Evolutionary conservation across 2,888 invertebrate species (phyloP).

Genomic region (Eupithecia exiguata): DNA sequence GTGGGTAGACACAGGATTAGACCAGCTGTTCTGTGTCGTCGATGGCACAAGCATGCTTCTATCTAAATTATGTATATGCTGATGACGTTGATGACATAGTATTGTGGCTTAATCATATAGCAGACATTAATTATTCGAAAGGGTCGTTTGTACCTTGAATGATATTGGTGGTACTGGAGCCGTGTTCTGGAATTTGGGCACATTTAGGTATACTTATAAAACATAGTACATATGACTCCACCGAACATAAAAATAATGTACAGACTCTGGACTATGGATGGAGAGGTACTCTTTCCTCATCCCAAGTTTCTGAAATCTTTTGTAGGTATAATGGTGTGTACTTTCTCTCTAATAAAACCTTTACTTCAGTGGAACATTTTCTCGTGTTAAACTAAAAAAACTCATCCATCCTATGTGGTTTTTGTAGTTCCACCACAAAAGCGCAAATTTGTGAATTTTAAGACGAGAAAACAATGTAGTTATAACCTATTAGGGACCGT

Average conservation of each 20-base stretch:
- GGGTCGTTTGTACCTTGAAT: conserved; percentile 63
- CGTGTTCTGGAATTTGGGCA: conserved; percentile 24
- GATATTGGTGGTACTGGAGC: conserved; percentile 42
- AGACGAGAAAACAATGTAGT: not conserved
- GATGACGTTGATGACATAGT: conserved; percentile 69
- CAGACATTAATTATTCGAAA: conserved; percentile 74
- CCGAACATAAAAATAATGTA: no score
- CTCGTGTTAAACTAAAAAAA: not conserved
- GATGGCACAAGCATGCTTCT: conserved; percentile 27
- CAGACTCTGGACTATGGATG: no score
- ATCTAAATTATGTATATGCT: conserved; percentile 41
- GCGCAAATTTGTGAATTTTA: no score
- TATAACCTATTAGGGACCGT: no score
- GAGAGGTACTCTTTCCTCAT: no score
- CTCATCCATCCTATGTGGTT: not conserved
- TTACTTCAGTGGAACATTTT: no score
- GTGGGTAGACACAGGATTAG: not conserved
- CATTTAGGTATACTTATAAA: not conserved
- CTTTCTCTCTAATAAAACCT: no score
- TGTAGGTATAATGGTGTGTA: no score
- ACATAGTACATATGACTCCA: not conserved
- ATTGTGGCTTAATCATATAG: conserved; percentile 78
- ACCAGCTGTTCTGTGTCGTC: conserved; percentile 3
- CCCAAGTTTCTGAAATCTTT: no score
- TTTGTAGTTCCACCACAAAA: not conserved